Conservation (phyloP, 2,888 invertebrate species). For the Cyclophora punctaria region DNA sequence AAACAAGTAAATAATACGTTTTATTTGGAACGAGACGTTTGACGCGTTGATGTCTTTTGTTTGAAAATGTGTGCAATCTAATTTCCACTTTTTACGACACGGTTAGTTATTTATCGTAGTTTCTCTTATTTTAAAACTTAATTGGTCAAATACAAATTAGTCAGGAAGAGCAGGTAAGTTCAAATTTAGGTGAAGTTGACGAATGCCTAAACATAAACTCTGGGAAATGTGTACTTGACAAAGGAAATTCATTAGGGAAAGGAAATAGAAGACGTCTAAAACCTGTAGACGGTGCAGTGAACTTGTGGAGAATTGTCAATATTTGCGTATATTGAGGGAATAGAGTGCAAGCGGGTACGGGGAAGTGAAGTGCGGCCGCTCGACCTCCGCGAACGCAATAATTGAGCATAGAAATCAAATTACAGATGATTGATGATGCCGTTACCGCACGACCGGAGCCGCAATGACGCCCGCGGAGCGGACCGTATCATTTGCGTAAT, state of each 20-base stretch:
- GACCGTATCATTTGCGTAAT: conserved; percentile 67
- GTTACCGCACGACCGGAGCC: conserved; percentile 69
- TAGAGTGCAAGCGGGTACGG: conserved; percentile 36
- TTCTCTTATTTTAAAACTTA: too few relatives aligned
- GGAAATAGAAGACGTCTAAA: too few relatives aligned
- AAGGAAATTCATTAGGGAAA: not conserved
- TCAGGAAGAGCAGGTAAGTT: too few relatives aligned
- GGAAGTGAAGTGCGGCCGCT: conserved; percentile 49
- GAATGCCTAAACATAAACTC: too few relatives aligned
- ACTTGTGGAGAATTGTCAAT: conserved; percentile 15
- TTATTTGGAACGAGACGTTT: not conserved
- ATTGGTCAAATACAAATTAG: too few relatives aligned
- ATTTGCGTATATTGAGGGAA: conserved; percentile 31
- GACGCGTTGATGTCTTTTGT: conserved; percentile 16
- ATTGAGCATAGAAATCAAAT: conserved; percentile 76
- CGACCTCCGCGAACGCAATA: conserved; percentile 73
- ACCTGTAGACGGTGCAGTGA: conserved; percentile 1
- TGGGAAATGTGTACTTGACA: not conserved
- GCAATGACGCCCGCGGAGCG: conserved; percentile 59
- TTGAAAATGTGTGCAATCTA: not conserved
- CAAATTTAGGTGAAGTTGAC: too few relatives aligned
- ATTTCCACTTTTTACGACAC: too few relatives aligned
- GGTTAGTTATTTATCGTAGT: too few relatives aligned
- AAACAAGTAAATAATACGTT: not conserved
- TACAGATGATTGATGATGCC: conserved; percentile 74